Evolutionary conservation across 2,797 vertebrate species (phyloP).

Genomic region (Apogon hyalosoma): DNA sequence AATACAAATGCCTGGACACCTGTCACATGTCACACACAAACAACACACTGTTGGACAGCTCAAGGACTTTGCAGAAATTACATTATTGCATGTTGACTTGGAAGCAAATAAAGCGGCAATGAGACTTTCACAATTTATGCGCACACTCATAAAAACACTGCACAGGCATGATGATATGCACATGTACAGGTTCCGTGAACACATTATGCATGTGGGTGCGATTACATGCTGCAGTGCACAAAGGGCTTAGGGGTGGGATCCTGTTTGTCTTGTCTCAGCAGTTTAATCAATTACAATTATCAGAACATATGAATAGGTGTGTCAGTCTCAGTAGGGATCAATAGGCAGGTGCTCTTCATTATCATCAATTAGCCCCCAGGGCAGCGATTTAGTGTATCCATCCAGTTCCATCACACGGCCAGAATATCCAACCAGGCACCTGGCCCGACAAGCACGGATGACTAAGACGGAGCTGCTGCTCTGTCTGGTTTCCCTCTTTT

Average conservation of each 20-base stretch:
- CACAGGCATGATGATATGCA: not conserved
- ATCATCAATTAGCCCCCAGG: conserved; percentile 57
- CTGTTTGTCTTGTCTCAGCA: conserved; percentile 49
- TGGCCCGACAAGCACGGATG: conserved; percentile 1
- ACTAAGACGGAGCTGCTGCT: conserved; percentile 12
- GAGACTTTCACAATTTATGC: not conserved
- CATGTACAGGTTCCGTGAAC: not conserved
- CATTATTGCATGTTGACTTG: conserved; percentile 22
- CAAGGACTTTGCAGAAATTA: conserved; percentile 60
- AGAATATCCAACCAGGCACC: conserved; percentile 30
- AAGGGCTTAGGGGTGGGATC: conserved; percentile 22
- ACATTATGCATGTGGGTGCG: not conserved
- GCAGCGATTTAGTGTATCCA: conserved; percentile 21
- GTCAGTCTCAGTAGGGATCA: conserved; percentile 53
- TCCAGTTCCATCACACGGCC: conserved; percentile 21
- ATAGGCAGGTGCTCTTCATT: conserved; percentile 59
- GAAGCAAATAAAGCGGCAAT: conserved; percentile 25
- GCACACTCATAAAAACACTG: not conserved
- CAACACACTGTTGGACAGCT: conserved; percentile 46
- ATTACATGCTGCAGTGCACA: conserved; percentile 14
- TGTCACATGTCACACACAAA: conserved; percentile 41
- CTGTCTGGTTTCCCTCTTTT: conserved; percentile 3
- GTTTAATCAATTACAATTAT: conserved; percentile 60
- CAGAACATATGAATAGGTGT: conserved; percentile 54
- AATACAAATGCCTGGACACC: conserved; percentile 50